phyloP scores from a whole-genome alignment of 2,113 vertebrate species.

The Rhinoptilus africanus region DNA sequence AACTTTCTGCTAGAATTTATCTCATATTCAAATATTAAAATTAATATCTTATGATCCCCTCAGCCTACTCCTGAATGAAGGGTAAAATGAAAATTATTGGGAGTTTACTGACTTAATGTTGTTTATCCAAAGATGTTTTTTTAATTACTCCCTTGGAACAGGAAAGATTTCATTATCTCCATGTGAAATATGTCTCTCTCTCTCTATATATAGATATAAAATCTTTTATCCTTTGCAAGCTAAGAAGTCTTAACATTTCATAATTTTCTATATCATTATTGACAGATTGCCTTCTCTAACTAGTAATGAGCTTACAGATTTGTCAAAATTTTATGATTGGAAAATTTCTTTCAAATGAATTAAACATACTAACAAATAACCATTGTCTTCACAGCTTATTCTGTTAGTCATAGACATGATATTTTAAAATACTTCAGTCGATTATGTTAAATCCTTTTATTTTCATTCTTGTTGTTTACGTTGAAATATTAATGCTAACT shows the following conservation, averaged over 20 bases:
- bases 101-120: not conserved
- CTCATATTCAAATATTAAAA: not conserved
- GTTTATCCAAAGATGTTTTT: not conserved
- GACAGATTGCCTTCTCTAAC: not conserved
- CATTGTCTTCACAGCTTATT: not conserved
- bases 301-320: not conserved
- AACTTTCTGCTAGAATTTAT: not conserved
- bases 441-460: not conserved
- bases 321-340: not conserved
- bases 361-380: not conserved
- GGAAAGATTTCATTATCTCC: not conserved
- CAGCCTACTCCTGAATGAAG: not conserved
- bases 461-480: not conserved
- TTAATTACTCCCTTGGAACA: not conserved
- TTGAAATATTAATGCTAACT: not conserved
- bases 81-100: not conserved
- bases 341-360: not conserved
- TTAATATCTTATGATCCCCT: rapidly evolving
- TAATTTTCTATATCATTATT: not conserved
- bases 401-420: not conserved
- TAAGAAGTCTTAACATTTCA: not conserved
- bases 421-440: constrained; percentile 6
- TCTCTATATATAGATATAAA: too few relatives aligned
- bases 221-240: not conserved
- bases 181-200: not conserved